These are phyloP conservation scores for Charadrius vociferus DNA, from an alignment of 2,113 vertebrate species.

Conservation along the genomic window DNA sequence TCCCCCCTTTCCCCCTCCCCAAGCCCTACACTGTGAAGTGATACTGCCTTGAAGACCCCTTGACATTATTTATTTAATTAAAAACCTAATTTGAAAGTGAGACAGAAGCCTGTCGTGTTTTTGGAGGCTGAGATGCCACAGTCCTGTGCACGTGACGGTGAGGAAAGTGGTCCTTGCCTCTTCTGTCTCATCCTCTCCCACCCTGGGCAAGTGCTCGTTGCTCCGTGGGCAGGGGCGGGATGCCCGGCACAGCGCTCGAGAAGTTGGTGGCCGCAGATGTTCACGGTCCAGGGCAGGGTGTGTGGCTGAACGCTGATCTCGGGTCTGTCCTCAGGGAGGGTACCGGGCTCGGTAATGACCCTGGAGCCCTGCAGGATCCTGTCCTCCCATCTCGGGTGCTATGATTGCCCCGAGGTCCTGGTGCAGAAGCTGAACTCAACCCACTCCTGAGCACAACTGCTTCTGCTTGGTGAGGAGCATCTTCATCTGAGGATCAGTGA, in stretches of 20 bases:
- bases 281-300: fast-evolving
- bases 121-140: background rate
- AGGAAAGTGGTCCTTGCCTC: background rate
- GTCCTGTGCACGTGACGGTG: fast-evolving
- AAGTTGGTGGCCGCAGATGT: background rate
- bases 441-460: background rate
- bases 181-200: background rate
- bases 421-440: background rate
- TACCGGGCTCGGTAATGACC: fast-evolving
- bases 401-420: fast-evolving
- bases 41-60: conserved; percentile 76
- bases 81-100: conserved; percentile 67
- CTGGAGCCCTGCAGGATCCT: fast-evolving
- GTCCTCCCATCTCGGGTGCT: background rate
- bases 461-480: background rate
- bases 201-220: fast-evolving
- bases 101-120: background rate
- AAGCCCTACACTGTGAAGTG: conserved; percentile 79
- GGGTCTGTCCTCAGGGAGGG: background rate
- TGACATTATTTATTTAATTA: conserved; percentile 72
- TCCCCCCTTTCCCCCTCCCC: background rate
- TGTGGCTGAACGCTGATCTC: background rate
- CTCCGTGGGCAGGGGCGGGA: fast-evolving
- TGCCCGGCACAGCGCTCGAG: fast-evolving
- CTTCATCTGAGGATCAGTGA: fast-evolving